These are phyloP conservation scores for Lissocephala sabroskyi DNA, from an alignment of 2,888 invertebrate species.

Conservation along the genomic window DNA sequence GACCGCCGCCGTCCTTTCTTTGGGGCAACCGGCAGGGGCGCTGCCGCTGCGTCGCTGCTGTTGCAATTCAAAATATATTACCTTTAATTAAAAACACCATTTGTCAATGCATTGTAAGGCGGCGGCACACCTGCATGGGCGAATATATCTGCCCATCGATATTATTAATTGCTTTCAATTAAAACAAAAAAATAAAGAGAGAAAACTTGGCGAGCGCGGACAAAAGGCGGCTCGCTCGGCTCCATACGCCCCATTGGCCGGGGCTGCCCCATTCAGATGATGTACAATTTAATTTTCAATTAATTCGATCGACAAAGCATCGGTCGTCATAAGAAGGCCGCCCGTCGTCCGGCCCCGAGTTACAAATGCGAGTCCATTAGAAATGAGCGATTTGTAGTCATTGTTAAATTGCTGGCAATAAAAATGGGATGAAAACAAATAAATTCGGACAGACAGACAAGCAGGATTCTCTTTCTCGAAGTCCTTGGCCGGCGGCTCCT, in stretches of 20 bases:
- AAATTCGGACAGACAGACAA: slow-evolving; percentile 20
- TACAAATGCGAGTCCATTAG: slow-evolving; percentile 41
- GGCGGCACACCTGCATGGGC: background rate
- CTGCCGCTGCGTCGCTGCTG: slow-evolving; percentile 2
- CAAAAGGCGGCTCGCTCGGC: too few species aligned
- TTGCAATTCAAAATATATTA: slow-evolving; percentile 41
- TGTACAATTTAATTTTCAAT: too few species aligned
- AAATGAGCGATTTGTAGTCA: slow-evolving; percentile 47
- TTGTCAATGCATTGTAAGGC: slow-evolving; percentile 25
- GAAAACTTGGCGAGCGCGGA: too few species aligned
- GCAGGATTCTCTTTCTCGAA: slow-evolving; percentile 1
- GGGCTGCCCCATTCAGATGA: too few species aligned
- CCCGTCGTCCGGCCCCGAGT: background rate
- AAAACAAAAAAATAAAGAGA: slow-evolving; percentile 24
- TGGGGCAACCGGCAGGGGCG: background rate
- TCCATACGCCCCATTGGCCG: too few species aligned
- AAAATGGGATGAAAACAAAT: slow-evolving; percentile 41
- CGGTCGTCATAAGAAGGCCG: too few species aligned
- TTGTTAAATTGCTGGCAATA: slow-evolving; percentile 44
- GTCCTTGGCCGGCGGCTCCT: slow-evolving; percentile 41
- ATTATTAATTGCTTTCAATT: slow-evolving; percentile 51
- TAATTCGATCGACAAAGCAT: too few species aligned
- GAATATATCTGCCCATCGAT: slow-evolving; percentile 24
- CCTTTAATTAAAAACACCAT: slow-evolving; percentile 47
- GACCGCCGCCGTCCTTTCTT: background rate